phyloP scores from a whole-genome alignment of 2,797 vertebrate species.

The Xenopus petersii region DNA sequence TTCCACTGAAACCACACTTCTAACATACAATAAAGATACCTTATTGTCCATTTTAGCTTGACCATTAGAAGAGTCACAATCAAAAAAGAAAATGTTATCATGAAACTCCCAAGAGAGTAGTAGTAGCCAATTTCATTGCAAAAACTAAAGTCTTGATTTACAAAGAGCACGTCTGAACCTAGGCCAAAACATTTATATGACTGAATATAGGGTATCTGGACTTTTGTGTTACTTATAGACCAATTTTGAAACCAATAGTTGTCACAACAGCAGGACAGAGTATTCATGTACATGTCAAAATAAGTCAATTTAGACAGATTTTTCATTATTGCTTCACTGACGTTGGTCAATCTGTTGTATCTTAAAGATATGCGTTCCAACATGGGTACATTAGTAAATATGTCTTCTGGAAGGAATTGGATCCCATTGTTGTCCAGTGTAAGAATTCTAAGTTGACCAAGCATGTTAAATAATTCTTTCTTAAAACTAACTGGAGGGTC shows the following conservation, averaged over 20 bases:
- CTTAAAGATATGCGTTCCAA: slow-evolving; percentile 41
- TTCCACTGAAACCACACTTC: slow-evolving; percentile 38
- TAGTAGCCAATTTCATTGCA: slow-evolving; percentile 24
- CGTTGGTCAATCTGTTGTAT: slow-evolving; percentile 40
- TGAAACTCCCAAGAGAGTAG: slow-evolving; percentile 38
- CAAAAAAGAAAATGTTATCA: slow-evolving; percentile 4
- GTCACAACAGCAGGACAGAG: slow-evolving; percentile 50
- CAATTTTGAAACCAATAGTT: slow-evolving; percentile 55
- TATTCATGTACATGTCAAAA: slow-evolving; percentile 45
- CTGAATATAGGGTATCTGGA: slow-evolving; percentile 45
- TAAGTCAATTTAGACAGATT: slow-evolving; percentile 21
- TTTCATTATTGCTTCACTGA: slow-evolving; percentile 26
- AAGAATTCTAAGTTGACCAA: slow-evolving; percentile 25
- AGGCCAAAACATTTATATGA: slow-evolving; percentile 42
- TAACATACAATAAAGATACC: slow-evolving; percentile 44
- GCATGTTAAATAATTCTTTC: slow-evolving; percentile 30
- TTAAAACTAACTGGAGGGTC: neutral
- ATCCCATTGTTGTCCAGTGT: slow-evolving; percentile 39
- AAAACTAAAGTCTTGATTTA: slow-evolving; percentile 41
- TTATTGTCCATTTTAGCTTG: slow-evolving; percentile 50
- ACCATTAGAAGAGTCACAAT: slow-evolving; percentile 28
- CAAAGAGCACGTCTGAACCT: slow-evolving; percentile 21
- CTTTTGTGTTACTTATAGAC: slow-evolving; percentile 36
- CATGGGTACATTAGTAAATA: slow-evolving; percentile 31
- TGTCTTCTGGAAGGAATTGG: slow-evolving; percentile 29